A percentile compares a stretch with the other conserved stretches of the same genome.
These are phyloP conservation scores for Orthosia cruda DNA, from an alignment of 2,888 invertebrate species.

Conservation along the genomic window DNA sequence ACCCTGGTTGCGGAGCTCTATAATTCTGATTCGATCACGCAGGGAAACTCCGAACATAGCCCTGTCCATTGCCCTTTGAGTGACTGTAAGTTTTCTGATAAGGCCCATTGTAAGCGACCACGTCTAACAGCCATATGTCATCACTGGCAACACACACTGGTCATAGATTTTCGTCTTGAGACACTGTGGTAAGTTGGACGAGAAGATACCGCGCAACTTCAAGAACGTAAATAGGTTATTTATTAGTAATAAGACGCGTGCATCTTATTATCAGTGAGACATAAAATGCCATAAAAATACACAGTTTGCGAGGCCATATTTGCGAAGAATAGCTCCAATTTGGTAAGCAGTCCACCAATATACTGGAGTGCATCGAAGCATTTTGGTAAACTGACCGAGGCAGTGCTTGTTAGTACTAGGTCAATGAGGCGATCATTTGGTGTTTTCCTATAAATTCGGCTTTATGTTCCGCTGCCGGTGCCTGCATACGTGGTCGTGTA, in stretches of 20 bases:
- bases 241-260: neutral
- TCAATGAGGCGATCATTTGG: constrained; percentile 59
- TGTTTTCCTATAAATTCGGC: constrained; percentile 64
- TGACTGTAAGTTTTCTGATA: too few relatives aligned
- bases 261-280: neutral
- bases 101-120: too few relatives aligned
- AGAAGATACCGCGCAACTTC: too few relatives aligned
- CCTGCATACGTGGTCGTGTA: constrained; percentile 54
- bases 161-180: too few relatives aligned
- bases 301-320: neutral
- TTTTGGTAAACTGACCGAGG: constrained; percentile 23
- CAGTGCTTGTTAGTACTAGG: constrained; percentile 32
- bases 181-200: too few relatives aligned
- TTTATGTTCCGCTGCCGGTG: constrained; percentile 52
- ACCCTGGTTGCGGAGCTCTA: too few relatives aligned
- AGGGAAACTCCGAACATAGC: too few relatives aligned
- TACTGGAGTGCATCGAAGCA: constrained; percentile 9
- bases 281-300: neutral
- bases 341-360: neutral
- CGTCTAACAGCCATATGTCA: too few relatives aligned
- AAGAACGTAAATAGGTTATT: too few relatives aligned
- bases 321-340: neutral
- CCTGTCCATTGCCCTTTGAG: too few relatives aligned
- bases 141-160: too few relatives aligned
- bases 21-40: too few relatives aligned